phyloP scores from a whole-genome alignment of 2,113 vertebrate genomes.

The Myiozetetes cayanensis region DNA sequence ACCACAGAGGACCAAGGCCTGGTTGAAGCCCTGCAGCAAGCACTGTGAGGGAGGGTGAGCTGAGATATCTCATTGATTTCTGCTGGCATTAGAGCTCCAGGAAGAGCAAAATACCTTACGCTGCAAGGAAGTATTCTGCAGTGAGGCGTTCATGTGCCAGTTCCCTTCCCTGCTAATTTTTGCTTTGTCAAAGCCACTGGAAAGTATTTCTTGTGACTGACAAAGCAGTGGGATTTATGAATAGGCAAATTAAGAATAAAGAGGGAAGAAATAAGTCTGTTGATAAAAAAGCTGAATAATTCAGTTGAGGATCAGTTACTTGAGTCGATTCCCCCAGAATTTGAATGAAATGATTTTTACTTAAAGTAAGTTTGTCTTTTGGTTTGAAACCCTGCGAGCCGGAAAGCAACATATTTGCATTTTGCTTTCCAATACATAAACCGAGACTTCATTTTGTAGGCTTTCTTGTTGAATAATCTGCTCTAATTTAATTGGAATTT shows the following conservation, averaged over 20 bases:
- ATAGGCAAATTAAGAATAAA: slow-evolving; percentile 64
- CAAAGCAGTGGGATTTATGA: slow-evolving; percentile 57
- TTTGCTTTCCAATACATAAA: slow-evolving; percentile 60
- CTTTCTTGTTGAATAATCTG: slow-evolving; percentile 66
- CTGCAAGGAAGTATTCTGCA: slow-evolving; percentile 51
- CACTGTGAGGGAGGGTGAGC: neutral
- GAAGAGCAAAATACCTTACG: slow-evolving; percentile 33
- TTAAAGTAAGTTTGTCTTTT: slow-evolving; percentile 60
- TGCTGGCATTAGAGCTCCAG: slow-evolving; percentile 16
- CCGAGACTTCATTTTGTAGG: slow-evolving; percentile 39
- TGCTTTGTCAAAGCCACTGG: slow-evolving; percentile 59
- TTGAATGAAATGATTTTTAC: slow-evolving; percentile 62
- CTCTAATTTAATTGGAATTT: slow-evolving; percentile 68
- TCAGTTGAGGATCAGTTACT: slow-evolving; percentile 63
- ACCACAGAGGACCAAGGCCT: neutral
- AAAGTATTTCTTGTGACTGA: slow-evolving; percentile 58
- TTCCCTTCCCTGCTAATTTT: slow-evolving; percentile 59
- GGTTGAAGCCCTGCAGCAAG: neutral
- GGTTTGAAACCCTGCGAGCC: slow-evolving; percentile 50
- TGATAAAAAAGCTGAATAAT: slow-evolving; percentile 69
- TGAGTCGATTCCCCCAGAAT: slow-evolving; percentile 41
- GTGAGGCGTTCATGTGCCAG: neutral
- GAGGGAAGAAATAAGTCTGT: slow-evolving; percentile 52
- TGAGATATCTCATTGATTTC: neutral
- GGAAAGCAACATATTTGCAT: slow-evolving; percentile 68